Percentiles rank a stretch among this genome's conserved stretches.
phyloP scores from a whole-genome alignment of 30 jellyfish, hydroid and myxozoan species.

The Aurelia sp. region DNA sequence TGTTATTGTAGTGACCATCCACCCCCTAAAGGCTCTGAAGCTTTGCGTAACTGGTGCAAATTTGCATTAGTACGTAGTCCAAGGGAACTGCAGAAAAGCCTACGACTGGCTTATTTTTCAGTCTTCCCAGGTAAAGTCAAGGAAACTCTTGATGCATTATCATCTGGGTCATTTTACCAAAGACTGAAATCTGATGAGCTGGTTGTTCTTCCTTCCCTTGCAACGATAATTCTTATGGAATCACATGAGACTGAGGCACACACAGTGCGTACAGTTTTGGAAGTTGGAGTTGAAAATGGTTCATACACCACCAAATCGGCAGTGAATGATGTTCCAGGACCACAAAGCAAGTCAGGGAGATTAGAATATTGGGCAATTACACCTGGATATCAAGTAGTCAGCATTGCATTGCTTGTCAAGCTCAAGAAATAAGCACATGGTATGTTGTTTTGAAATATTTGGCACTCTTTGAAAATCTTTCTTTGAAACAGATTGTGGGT shows the following conservation, averaged over 20 bases:
- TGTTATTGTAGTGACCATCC: slow-evolving; percentile 64
- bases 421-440: slow-evolving; percentile 12
- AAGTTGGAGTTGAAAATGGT: slow-evolving; percentile 70
- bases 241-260: slow-evolving; percentile 14
- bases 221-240: slow-evolving; percentile 48
- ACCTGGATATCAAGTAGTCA: slow-evolving; percentile 53
- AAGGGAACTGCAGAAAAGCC: slow-evolving; percentile 37
- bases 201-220: slow-evolving; percentile 62
- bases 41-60: slow-evolving; percentile 66
- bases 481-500: no score
- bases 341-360: no score
- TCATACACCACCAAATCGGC: slow-evolving; percentile 54
- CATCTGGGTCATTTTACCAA: slow-evolving; percentile 67
- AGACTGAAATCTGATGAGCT: slow-evolving; percentile 71
- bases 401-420: slow-evolving; percentile 66
- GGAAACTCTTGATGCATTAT: slow-evolving; percentile 70
- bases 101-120: slow-evolving; percentile 52
- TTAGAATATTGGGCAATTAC: slow-evolving; percentile 68
- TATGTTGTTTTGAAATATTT: neutral
- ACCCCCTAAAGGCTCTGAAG: neutral
- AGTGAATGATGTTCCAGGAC: slow-evolving; percentile 27
- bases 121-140: slow-evolving; percentile 64
- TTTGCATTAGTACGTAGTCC: slow-evolving; percentile 61
- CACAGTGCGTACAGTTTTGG: slow-evolving; percentile 46
- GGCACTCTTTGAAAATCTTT: neutral